These are phyloP conservation scores for Anhinga rufa DNA, from an alignment of 2,113 vertebrate species.

Conservation along the genomic window DNA sequence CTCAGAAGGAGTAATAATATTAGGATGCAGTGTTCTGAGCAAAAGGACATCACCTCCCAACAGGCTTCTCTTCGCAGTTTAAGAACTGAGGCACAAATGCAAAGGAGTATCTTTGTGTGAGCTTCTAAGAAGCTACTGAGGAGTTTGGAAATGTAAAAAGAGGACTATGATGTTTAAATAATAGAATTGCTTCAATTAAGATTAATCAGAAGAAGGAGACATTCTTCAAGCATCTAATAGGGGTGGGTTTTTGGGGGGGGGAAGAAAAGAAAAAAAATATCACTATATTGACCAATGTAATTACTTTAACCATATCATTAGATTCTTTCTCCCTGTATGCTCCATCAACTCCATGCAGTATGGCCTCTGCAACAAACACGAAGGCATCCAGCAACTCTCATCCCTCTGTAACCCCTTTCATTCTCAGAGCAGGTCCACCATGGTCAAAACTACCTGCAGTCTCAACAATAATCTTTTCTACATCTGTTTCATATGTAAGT, in stretches of 20 bases:
- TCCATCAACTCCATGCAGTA: background rate
- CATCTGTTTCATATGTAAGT: background rate
- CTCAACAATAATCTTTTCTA: background rate
- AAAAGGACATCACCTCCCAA: background rate
- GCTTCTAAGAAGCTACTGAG: background rate
- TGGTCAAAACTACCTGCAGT: background rate
- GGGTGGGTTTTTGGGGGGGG: fast-evolving
- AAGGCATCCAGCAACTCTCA: background rate
- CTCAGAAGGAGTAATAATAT: background rate
- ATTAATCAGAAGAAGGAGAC: background rate
- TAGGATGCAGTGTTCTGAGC: background rate
- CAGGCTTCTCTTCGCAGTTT: background rate
- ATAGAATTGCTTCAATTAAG: background rate
- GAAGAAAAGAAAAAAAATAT: background rate
- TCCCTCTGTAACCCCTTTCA: background rate
- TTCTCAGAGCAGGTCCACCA: background rate
- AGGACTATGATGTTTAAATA: background rate
- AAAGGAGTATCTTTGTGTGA: background rate
- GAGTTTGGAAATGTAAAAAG: background rate
- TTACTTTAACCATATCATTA: background rate
- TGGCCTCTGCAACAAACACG: background rate
- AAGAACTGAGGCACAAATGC: background rate
- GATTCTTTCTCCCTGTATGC: background rate
- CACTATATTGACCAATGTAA: background rate
- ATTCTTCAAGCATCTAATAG: background rate